Conservation (phyloP, 2,888 invertebrate genomes). For the Perizoma affinitatum region DNA sequence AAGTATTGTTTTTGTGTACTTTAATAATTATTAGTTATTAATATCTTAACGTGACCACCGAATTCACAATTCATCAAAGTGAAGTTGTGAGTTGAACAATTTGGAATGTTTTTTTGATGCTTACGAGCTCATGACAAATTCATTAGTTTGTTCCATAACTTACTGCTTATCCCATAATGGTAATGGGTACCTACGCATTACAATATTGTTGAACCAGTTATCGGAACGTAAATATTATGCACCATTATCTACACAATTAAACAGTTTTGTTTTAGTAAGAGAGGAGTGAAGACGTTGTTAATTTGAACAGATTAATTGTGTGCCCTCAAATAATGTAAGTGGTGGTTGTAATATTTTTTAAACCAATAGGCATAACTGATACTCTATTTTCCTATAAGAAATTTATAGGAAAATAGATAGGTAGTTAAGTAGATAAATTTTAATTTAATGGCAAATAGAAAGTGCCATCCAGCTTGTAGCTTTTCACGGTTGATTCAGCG, state of each 20-base stretch:
- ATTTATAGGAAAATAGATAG: too few species aligned
- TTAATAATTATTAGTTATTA: too few species aligned
- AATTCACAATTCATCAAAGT: too few species aligned
- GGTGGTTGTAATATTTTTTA: neutral
- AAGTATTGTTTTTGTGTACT: too few species aligned
- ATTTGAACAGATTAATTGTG: neutral
- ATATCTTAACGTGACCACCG: too few species aligned
- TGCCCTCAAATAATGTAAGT: conserved; percentile 2
- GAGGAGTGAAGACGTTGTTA: conserved; percentile 3
- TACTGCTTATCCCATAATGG: neutral
- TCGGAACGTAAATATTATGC: conserved; percentile 6
- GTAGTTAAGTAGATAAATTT: neutral
- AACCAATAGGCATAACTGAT: too few species aligned
- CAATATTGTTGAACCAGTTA: conserved; percentile 2
- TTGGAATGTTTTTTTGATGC: too few species aligned
- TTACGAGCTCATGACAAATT: too few species aligned
- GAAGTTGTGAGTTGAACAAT: too few species aligned
- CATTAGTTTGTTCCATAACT: too few species aligned
- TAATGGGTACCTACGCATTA: neutral
- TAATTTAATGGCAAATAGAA: conserved; percentile 12
- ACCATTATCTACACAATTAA: neutral
- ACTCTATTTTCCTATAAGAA: too few species aligned
- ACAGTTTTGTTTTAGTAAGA: conserved; percentile 7
- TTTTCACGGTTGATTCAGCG: conserved; percentile 48
- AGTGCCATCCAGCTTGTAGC: conserved; percentile 39